Percentiles rank a stretch among this genome's conserved stretches.
Evolutionary conservation across 2,797 vertebrate species (phyloP).

Genomic region (Scolopax rusticola): DNA sequence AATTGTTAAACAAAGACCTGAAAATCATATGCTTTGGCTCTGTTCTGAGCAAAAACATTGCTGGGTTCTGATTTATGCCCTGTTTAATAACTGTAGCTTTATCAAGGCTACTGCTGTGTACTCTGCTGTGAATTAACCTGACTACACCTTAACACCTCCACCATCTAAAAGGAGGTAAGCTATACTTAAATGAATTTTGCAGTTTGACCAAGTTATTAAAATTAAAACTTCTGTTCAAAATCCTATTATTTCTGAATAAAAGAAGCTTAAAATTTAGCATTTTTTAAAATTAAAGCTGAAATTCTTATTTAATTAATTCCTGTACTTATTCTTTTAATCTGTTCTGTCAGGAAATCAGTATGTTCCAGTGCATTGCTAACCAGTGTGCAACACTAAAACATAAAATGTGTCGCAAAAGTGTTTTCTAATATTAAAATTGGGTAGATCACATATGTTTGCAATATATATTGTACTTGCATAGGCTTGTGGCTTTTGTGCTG

Average conservation of each 20-base stretch:
- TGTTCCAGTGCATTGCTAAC: not conserved
- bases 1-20: not conserved
- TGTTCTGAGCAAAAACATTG: not conserved
- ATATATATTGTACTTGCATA: not conserved
- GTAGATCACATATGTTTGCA: too few relatives aligned
- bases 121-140: not conserved
- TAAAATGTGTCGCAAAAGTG: not conserved
- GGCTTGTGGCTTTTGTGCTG: not conserved
- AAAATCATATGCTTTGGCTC: not conserved
- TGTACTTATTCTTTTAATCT: not conserved
- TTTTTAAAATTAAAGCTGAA: not conserved
- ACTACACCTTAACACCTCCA: not conserved
- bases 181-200: not conserved
- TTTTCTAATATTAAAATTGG: not conserved
- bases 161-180: not conserved
- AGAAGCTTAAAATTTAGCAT: not conserved
- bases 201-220: not conserved
- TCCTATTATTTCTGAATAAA: not conserved
- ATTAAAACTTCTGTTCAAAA: not conserved
- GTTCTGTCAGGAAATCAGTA: not conserved
- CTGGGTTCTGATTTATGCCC: not conserved
- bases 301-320: not conserved
- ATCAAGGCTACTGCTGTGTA: not conserved
- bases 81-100: not conserved
- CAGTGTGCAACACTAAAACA: not conserved